These are phyloP conservation scores for Itoplectis maculator DNA, from an alignment of 2,888 invertebrate species.

Conservation along the genomic window DNA sequence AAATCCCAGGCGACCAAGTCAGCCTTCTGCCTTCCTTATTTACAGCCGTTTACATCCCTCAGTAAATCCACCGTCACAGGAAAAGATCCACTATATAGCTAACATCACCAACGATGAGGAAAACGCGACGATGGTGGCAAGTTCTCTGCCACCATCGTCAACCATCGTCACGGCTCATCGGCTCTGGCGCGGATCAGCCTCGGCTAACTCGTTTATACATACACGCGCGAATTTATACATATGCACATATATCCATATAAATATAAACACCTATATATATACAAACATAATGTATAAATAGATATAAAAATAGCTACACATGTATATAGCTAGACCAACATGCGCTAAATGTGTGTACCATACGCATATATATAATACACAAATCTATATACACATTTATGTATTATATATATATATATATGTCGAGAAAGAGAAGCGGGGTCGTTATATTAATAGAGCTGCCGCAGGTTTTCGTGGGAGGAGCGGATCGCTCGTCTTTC, in stretches of 20 bases:
- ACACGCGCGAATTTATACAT: constrained; percentile 1
- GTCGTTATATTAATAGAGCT: constrained; percentile 75
- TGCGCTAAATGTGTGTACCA: constrained; percentile 5
- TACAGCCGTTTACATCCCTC: background rate
- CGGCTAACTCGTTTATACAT: constrained; percentile 1
- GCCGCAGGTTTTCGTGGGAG: constrained; percentile 75
- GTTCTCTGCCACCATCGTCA: constrained; percentile 4
- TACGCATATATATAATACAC: background rate
- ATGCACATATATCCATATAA: background rate
- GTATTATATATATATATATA: constrained; percentile 7
- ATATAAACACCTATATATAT: background rate
- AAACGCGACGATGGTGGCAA: constrained; percentile 3
- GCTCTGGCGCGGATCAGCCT: background rate
- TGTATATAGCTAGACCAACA: constrained; percentile 1
- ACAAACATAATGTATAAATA: background rate
- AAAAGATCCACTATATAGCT: no score
- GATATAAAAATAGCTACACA: no score
- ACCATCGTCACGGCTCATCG: constrained; percentile 17
- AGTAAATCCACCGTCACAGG: no score
- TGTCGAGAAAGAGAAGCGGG: constrained; percentile 57
- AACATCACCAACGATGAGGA: constrained; percentile 3
- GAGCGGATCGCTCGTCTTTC: constrained; percentile 65
- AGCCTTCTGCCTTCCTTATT: background rate
- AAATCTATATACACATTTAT: background rate
- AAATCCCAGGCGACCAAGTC: no score